phyloP scores from a whole-genome alignment of 2,888 invertebrate species.

The Tipula unca region DNA sequence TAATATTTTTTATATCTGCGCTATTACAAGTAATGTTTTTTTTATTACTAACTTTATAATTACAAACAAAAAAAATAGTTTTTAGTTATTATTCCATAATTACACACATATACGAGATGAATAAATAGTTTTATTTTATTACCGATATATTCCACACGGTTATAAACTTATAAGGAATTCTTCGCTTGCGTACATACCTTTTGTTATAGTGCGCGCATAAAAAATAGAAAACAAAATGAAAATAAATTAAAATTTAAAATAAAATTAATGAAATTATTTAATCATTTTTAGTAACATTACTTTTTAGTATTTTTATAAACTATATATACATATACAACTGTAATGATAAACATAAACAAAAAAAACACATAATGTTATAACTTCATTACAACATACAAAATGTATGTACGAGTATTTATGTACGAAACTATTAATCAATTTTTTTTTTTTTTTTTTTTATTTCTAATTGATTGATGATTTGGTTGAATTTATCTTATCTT shows the following conservation, averaged over 20 bases:
- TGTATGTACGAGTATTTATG: neutral
- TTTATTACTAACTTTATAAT: neutral
- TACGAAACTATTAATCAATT: neutral
- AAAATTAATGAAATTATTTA: neutral
- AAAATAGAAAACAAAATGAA: neutral
- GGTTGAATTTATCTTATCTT: neutral
- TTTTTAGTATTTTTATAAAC: neutral
- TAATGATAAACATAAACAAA: too few species aligned
- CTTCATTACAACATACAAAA: neutral
- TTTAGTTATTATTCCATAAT: neutral
- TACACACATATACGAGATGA: neutral
- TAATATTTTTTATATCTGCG: neutral
- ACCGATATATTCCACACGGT: neutral
- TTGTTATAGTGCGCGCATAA: neutral
- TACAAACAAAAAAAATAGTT: neutral
- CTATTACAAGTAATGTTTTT: neutral
- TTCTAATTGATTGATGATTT: constrained; percentile 14
- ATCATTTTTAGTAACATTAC: neutral
- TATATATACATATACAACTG: too few species aligned
- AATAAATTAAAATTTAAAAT: neutral
- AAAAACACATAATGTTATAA: neutral
- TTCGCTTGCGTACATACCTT: neutral
- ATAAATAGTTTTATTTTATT: neutral
- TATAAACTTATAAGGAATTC: neutral
- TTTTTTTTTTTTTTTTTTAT: neutral